Conservation (phyloP, 2,797 vertebrate species). For the Craterocephalus amniculus region DNA sequence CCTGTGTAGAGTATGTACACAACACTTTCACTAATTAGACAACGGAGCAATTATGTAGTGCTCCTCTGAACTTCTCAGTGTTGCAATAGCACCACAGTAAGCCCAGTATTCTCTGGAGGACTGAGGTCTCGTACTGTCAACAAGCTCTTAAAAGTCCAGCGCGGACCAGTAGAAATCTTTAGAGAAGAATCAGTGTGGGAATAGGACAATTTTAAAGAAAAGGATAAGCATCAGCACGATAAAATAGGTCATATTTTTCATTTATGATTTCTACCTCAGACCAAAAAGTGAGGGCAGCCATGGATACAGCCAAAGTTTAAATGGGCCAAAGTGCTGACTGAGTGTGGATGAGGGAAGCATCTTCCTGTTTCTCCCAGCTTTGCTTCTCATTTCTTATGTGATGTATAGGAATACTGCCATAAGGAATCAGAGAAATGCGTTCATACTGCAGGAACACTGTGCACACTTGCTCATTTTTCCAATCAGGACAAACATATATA, state of each 20-base stretch:
- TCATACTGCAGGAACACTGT: neutral
- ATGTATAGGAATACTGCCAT: constrained; percentile 6
- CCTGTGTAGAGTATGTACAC: constrained; percentile 83
- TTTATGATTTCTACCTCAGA: constrained; percentile 13
- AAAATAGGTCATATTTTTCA: constrained; percentile 47
- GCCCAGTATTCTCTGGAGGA: constrained; percentile 59
- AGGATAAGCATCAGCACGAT: constrained; percentile 47
- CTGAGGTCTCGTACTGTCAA: constrained; percentile 72
- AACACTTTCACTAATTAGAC: constrained; percentile 88
- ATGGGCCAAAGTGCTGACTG: constrained; percentile 56
- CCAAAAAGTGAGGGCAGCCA: constrained; percentile 20
- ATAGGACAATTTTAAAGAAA: constrained; percentile 56
- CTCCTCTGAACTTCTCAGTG: constrained; percentile 64
- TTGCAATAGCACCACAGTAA: constrained; percentile 52
- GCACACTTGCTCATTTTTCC: neutral
- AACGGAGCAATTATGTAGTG: constrained; percentile 85
- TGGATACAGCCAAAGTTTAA: constrained; percentile 55
- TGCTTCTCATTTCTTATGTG: constrained; percentile 29
- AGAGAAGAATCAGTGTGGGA: constrained; percentile 53
- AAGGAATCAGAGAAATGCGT: constrained; percentile 9
- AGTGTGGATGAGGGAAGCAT: constrained; percentile 49
- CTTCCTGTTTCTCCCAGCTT: constrained; percentile 27
- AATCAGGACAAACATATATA: neutral
- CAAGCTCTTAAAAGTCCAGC: constrained; percentile 70
- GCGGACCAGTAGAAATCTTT: constrained; percentile 53